Base-by-base conservation (phyloP, 2,888 invertebrate species). In the Ormyrus rosae region DNA sequence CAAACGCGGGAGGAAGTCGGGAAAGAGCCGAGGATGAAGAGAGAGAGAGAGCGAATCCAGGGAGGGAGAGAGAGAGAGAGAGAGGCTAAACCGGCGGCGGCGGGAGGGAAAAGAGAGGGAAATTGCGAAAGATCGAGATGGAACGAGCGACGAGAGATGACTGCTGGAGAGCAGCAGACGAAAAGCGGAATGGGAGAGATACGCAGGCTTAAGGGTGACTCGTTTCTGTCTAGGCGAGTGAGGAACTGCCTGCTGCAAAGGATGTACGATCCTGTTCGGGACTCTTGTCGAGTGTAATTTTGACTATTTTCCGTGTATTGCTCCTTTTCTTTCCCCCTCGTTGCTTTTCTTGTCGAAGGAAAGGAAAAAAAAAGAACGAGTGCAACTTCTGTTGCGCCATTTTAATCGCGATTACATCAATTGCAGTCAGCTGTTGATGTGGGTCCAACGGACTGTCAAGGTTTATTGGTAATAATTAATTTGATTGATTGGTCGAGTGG, bases 41-140 rank as follows among this genome's bases (percentile, higher is more conserved):
- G 13, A 13, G 13, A 13, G 13, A 13, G 13, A 13, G 13, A 19
- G 19, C 7, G 10, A 53, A 53, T 6, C 10, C 6, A 34, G 61
- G 11, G 61, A 34, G 61, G 34, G 34, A 6, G 45, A 4, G 46
- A 13, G 51, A 56, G 61, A 63, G 60, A 34, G 61, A n/a, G 51
- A 53, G 65, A 13, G 11, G 8, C 61, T 10, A 9, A 53, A 19
- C 50, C 53, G 11, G n/a, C 70, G 45, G n/a, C 11, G 10, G n/a
- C 8, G n/a, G 46, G 13, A 55, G 13, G 68, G 65, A 72, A 48
- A 78, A 68, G 55, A 51, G 65, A 51, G 67, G 70, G 72, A 72
- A 68, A 72, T 67, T 67, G 61, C 53, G 61, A 72, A 61, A 72
- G 78, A 72, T 67, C 65, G 61, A 13, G 50, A 72, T 13, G 53